Evolutionary conservation across 2,797 vertebrate genomes (phyloP).

Genomic region (Sitta carolinensis): DNA sequence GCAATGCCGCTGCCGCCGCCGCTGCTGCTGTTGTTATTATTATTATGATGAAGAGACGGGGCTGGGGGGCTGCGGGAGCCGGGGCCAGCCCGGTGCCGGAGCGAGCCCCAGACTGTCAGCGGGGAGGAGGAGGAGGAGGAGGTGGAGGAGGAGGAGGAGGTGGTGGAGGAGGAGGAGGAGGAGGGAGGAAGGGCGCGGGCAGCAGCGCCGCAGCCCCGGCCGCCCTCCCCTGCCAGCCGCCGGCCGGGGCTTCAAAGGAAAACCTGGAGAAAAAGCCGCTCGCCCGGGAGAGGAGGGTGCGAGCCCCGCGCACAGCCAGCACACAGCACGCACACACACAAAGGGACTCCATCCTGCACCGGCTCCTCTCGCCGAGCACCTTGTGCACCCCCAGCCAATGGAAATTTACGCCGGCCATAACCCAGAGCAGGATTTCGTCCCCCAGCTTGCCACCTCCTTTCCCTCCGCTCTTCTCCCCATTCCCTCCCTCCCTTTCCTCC

Average conservation of each 20-base stretch:
- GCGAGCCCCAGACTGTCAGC: conserved; percentile 17
- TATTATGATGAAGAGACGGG: not conserved
- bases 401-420: conserved; percentile 55
- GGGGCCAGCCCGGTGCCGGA: conserved; percentile 50
- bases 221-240: conserved; percentile 48
- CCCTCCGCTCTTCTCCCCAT: not conserved
- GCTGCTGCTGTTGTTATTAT: not conserved
- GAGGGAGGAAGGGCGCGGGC: conserved; percentile 40
- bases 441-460: not conserved
- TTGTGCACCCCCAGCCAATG: conserved; percentile 49
- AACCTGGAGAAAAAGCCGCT: conserved; percentile 34
- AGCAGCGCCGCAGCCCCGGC: conserved; percentile 20
- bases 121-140: too few species aligned
- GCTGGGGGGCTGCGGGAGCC: conserved; percentile 7
- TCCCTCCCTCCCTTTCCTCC: not conserved
- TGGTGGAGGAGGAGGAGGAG: not conserved
- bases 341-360: not conserved
- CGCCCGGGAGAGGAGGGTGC: not conserved
- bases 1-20: not conserved
- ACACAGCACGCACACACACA: not conserved
- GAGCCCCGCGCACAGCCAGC: not conserved
- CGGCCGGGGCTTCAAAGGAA: conserved; percentile 32
- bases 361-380: conserved; percentile 18
- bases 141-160: not conserved
- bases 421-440: not conserved